These are phyloP conservation scores for Oscarella lobularis DNA, from an alignment of 37 sponge, comb jelly and placozoan genomes.

Conservation along the genomic window DNA sequence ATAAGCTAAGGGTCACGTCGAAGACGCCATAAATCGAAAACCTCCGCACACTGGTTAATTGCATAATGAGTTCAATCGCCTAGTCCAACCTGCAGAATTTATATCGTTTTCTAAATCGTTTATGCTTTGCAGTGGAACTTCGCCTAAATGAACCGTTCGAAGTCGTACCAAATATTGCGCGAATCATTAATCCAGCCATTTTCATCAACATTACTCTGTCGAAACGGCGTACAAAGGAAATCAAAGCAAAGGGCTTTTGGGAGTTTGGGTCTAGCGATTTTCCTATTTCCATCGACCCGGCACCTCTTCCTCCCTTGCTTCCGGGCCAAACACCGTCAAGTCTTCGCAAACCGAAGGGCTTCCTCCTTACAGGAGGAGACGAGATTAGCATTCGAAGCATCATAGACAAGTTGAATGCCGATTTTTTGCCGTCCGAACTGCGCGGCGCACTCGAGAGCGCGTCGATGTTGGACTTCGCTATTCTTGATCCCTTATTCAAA, in stretches of 20 bases:
- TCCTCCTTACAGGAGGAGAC: neutral
- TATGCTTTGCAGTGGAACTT: neutral
- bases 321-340: neutral
- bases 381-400: neutral
- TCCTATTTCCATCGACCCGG: neutral
- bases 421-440: neutral
- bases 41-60: too few relatives aligned
- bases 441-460: neutral
- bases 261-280: neutral
- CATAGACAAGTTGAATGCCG: neutral
- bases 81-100: too few relatives aligned
- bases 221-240: neutral
- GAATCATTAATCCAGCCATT: neutral
- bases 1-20: too few relatives aligned
- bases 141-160: neutral
- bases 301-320: neutral
- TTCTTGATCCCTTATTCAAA: too few relatives aligned
- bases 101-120: too few relatives aligned
- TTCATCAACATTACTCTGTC: neutral
- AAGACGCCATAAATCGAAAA: too few relatives aligned
- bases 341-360: neutral
- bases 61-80: too few relatives aligned
- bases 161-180: neutral
- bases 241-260: neutral
- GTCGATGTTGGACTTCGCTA: too few relatives aligned